Conservation (phyloP, 35 echinoderm and acorn worm genomes). For the Acanthaster planci region DNA sequence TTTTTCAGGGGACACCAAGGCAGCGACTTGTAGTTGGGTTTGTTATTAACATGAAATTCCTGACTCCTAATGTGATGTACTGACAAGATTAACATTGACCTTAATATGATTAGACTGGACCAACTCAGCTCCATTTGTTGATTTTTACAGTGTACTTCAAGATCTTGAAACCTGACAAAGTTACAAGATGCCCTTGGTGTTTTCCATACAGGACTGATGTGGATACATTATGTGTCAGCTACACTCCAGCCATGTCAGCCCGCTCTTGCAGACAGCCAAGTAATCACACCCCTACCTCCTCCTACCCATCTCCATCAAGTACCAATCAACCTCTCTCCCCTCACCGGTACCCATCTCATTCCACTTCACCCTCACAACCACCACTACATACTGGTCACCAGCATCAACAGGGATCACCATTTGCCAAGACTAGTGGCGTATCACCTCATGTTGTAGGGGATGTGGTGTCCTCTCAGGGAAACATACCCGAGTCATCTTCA, state of each 20-base stretch:
- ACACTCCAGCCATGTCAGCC: conserved; percentile 27
- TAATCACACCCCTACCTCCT: conserved; percentile 30
- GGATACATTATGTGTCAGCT: conserved; percentile 43
- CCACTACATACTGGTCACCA: conserved; percentile 30
- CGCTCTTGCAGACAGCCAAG: not conserved
- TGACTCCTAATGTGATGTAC: too few species aligned
- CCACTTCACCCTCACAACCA: conserved; percentile 13
- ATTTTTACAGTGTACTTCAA: too few species aligned
- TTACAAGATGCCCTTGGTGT: conserved; percentile 1
- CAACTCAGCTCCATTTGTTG: too few species aligned
- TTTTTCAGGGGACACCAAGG: too few species aligned
- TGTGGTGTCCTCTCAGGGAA: too few species aligned
- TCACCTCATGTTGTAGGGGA: not conserved
- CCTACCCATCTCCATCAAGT: conserved; percentile 10
- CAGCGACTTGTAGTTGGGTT: too few species aligned
- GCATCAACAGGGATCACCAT: not conserved
- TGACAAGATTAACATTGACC: too few species aligned
- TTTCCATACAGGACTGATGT: conserved; percentile 50
- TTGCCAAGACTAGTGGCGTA: not conserved
- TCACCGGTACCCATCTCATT: conserved; percentile 14
- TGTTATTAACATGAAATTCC: too few species aligned
- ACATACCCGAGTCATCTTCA: too few species aligned
- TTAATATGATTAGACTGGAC: too few species aligned
- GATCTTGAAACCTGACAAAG: too few species aligned
- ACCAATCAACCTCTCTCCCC: conserved; percentile 36